These are phyloP conservation scores for Calliphora vomitoria DNA, from an alignment of 2,888 invertebrate genomes.

Conservation along the genomic window DNA sequence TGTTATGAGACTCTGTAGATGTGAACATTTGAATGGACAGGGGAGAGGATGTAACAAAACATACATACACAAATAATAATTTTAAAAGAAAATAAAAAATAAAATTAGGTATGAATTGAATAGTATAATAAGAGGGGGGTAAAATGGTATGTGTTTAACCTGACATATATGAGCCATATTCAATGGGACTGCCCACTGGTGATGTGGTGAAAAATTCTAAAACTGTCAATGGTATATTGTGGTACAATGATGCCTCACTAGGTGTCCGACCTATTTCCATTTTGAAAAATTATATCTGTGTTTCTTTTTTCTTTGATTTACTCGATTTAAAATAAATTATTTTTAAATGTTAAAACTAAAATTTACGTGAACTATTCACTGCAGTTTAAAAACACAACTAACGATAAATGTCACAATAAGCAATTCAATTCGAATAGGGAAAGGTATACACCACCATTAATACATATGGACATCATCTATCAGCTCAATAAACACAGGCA, in stretches of 20 bases:
- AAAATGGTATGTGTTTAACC: conserved; percentile 63
- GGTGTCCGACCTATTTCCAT: conserved; percentile 71
- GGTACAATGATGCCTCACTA: conserved; percentile 78
- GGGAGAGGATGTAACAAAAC: conserved; percentile 12
- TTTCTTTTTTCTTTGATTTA: not conserved
- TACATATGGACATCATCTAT: not conserved
- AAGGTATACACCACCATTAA: conserved; percentile 5
- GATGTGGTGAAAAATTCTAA: conserved; percentile 81
- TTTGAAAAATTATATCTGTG: conserved; percentile 7
- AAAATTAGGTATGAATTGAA: conserved; percentile 5
- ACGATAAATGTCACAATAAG: conserved; percentile 63
- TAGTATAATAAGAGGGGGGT: not conserved
- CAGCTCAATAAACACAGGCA: not conserved
- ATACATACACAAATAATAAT: conserved; percentile 2
- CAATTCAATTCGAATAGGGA: conserved; percentile 15
- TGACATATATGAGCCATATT: conserved; percentile 69
- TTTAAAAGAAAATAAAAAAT: not conserved
- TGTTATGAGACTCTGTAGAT: conserved; percentile 55
- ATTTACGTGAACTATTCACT: conserved; percentile 52
- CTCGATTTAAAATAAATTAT: not conserved
- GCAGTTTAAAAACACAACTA: conserved; percentile 66
- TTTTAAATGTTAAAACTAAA: conserved; percentile 34
- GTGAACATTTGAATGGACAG: conserved; percentile 38
- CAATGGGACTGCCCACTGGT: conserved; percentile 68
- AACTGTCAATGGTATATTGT: conserved; percentile 83